Conservation (phyloP, 2,888 invertebrate genomes). For the Cataglyphis livida region DNA sequence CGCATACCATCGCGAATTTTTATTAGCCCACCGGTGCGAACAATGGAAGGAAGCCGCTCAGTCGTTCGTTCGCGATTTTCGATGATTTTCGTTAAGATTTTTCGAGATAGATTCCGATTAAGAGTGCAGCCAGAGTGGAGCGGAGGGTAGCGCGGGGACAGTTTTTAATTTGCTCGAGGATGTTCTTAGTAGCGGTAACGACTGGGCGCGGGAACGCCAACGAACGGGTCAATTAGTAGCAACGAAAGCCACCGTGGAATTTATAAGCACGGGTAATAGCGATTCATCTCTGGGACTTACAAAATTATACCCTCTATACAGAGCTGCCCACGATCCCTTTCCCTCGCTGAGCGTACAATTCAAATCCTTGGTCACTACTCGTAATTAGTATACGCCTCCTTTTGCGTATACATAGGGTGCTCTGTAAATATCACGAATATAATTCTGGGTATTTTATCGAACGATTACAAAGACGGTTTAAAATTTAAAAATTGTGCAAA, state of each 20-base stretch:
- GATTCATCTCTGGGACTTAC: constrained; percentile 50
- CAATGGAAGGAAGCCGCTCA: background rate
- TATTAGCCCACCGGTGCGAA: constrained; percentile 64
- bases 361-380: constrained; percentile 69
- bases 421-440: constrained; percentile 19
- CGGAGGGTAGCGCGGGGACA: background rate
- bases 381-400: constrained; percentile 76
- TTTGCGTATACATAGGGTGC: constrained; percentile 17
- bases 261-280: constrained; percentile 49
- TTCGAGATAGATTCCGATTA: constrained; percentile 64
- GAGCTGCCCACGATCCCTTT: constrained; percentile 39
- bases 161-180: constrained; percentile 37
- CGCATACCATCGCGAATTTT: constrained; percentile 74
- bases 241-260: constrained; percentile 57
- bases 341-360: constrained; percentile 60
- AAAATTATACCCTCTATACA: constrained; percentile 53
- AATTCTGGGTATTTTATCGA: background rate
- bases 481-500: background rate
- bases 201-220: constrained; percentile 51
- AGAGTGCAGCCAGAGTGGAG: constrained; percentile 60
- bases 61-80: constrained; percentile 22
- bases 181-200: constrained; percentile 42
- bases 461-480: background rate
- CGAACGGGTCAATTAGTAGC: constrained; percentile 65
- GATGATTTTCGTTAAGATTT: constrained; percentile 55